Evolutionary conservation across 2,113 vertebrate species (phyloP).

Genomic region (Phaetusa simplex): DNA sequence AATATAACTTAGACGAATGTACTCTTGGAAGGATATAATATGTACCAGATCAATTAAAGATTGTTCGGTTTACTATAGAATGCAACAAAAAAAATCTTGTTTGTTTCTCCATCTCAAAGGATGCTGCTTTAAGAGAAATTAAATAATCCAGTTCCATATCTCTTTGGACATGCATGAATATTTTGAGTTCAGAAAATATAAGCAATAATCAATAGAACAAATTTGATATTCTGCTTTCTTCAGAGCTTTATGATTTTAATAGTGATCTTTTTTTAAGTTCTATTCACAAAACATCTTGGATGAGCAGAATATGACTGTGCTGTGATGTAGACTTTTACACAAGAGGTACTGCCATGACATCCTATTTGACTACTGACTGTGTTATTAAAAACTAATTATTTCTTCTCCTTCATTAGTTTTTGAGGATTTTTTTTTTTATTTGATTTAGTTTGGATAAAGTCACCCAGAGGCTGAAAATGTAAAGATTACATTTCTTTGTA

Average conservation of each 20-base stretch:
- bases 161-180: neutral
- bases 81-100: neutral
- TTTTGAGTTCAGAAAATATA: neutral
- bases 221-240: neutral
- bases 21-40: neutral
- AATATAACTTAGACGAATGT: neutral
- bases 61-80: neutral
- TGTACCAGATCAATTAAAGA: neutral
- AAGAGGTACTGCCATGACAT: neutral
- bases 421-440: neutral
- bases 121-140: neutral
- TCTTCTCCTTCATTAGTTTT: neutral
- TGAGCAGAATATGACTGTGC: neutral
- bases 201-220: neutral
- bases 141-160: neutral
- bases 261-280: neutral
- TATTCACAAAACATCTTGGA: neutral
- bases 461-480: neutral
- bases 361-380: neutral
- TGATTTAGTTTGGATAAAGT: neutral
- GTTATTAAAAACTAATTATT: neutral
- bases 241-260: neutral
- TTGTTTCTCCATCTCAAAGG: neutral
- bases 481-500: neutral
- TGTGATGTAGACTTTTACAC: neutral